Evolutionary conservation across 2,113 vertebrate genomes (phyloP), one percentile per base, ranked within the genome.

Genomic region (Ophiodon elongatus): DNA sequence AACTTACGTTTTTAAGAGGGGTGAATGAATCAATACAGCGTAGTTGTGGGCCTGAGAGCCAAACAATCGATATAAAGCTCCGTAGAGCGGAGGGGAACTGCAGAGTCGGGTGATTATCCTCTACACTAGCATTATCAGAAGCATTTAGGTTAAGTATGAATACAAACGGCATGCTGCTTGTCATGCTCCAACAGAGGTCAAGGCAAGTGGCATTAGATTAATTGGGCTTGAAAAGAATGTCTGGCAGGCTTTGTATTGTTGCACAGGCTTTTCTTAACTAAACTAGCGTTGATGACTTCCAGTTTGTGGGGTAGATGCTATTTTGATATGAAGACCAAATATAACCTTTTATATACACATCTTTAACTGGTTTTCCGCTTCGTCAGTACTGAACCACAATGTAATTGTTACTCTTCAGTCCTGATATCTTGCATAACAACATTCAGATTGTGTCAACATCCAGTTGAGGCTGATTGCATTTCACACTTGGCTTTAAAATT

Each of bases 401-500:
- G 35, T 17, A 29, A 15, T 29, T 63, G 63, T 68, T 8, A 27
- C 33, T 47, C 19, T 69, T 59, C 15, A 67, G 25, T 33, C 73
- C n/a, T 27, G 47, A 1, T 50, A 9, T 45, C 1, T 85, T 50
- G 35, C 50, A 37, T 8, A 52, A 29, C 33, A 23, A 23, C 35
- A 43, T 79, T 10, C 45, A 72, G n/a, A 62, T 50, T 68, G 60
- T 15, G 47, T 56, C 13, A 14, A 19, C 27, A 56, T 70, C 21
- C 52, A 52, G 13, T 9, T 75, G 39, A 69, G 47, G 37, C 64
- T 13, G 59, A 67, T 52, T 81, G n/a, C 33, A 54, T 79, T 79
- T 76, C 54, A 69, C 62, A 70, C 41, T 74, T 29, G 56, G 35
- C 33, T 17, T 63, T 57, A 47, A 67, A 65, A 81, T 43, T 69